Evolutionary conservation across 2,888 invertebrate genomes (phyloP).

Genomic region (Rhingia campestris): DNA sequence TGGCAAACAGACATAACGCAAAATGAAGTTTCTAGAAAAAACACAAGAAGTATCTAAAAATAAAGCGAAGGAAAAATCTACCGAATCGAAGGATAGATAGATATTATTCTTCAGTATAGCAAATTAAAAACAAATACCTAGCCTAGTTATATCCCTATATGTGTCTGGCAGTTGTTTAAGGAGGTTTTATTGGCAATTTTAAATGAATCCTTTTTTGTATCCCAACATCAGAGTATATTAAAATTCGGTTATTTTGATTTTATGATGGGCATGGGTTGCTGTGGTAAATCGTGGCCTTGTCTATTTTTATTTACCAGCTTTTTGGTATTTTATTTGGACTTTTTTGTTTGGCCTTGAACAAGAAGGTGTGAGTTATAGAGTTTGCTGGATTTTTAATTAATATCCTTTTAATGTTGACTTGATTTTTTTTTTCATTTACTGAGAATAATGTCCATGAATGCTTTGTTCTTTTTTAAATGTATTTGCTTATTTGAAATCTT

Average conservation of each 20-base stretch:
- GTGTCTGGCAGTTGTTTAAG: constrained; percentile 43
- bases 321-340: no score
- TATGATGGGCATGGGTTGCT: not conserved
- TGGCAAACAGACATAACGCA: constrained; percentile 53
- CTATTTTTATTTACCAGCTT: constrained; percentile 1
- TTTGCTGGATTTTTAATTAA: no score
- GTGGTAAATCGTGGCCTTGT: constrained; percentile 16
- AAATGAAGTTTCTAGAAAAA: constrained; percentile 50
- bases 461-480: no score
- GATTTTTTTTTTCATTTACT: no score
- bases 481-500: no score
- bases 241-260: constrained; percentile 32
- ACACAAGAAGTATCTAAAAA: constrained; percentile 14
- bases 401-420: no score
- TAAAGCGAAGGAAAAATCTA: not conserved
- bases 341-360: no score
- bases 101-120: constrained; percentile 49
- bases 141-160: constrained; percentile 1
- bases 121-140: constrained; percentile 68
- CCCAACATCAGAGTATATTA: constrained; percentile 28
- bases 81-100: constrained; percentile 47
- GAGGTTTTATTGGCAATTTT: constrained; percentile 41
- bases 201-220: constrained; percentile 31
- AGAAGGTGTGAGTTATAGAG: no score
- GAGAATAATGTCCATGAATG: no score